Evolutionary conservation across 1,140 invertebrate genomes (phyloP).

Genomic region (Drosophila persimilis): DNA sequence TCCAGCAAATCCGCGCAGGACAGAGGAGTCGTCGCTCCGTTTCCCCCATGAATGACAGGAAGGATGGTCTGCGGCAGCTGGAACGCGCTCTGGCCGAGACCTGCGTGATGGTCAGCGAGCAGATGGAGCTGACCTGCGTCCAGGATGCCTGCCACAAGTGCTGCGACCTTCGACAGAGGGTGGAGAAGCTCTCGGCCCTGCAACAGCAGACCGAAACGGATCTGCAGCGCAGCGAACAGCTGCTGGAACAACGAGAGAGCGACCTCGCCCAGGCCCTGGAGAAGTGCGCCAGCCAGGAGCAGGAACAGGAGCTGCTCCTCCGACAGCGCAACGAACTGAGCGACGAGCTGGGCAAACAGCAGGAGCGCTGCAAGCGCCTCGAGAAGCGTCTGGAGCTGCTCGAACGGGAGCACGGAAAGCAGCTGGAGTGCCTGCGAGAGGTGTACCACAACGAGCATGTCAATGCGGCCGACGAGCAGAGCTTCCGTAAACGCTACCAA

Average conservation of each 20-base stretch:
- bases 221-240: slow-evolving; percentile 64
- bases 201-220: slow-evolving; percentile 69
- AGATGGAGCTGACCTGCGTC: slow-evolving; percentile 78
- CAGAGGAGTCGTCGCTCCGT: slow-evolving; percentile 85
- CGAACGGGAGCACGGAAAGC: slow-evolving; percentile 90
- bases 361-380: slow-evolving; percentile 87
- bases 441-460: slow-evolving; percentile 86
- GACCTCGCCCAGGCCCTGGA: slow-evolving; percentile 71
- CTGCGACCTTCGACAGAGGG: slow-evolving; percentile 74
- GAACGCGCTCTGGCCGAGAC: slow-evolving; percentile 86
- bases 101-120: slow-evolving; percentile 81
- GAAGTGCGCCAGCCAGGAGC: slow-evolving; percentile 69
- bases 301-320: slow-evolving; percentile 67
- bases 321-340: slow-evolving; percentile 81
- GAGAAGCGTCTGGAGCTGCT: slow-evolving; percentile 88
- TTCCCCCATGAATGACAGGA: slow-evolving; percentile 85
- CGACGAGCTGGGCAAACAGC: slow-evolving; percentile 84
- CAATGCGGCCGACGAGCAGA: slow-evolving; percentile 85
- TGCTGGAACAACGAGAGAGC: slow-evolving; percentile 68
- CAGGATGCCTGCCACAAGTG: slow-evolving; percentile 84
- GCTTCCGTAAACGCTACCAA: slow-evolving; percentile 90
- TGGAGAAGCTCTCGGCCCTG: slow-evolving; percentile 60
- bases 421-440: slow-evolving; percentile 88
- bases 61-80: slow-evolving; percentile 85
- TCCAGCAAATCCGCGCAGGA: slow-evolving; percentile 84